Percentiles rank a stretch among this genome's conserved stretches.
Evolutionary conservation across 2,797 vertebrate species (phyloP).

Genomic region (Sebastes miniatus): DNA sequence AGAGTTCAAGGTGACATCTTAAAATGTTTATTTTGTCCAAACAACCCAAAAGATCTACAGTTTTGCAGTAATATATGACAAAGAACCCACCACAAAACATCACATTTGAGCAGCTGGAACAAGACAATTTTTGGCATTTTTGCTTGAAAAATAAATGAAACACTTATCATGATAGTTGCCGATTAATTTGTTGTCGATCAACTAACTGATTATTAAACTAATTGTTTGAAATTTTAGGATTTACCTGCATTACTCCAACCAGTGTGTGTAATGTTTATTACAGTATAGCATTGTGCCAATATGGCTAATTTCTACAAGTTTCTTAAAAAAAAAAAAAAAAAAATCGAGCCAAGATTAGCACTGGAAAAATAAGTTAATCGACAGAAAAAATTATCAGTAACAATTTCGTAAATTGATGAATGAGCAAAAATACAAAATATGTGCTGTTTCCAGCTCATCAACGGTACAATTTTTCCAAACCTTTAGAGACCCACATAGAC

Average conservation of each 20-base stretch:
- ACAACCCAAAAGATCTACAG: neutral
- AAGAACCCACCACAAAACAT: neutral
- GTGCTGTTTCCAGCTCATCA: neutral
- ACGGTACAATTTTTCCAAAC: neutral
- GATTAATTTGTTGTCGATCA: too few species aligned
- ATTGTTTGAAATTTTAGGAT: neutral
- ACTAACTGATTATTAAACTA: too few species aligned
- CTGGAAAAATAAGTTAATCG: neutral
- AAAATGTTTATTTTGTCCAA: neutral
- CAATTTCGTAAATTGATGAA: neutral
- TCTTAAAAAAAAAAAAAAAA: neutral
- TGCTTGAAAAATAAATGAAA: neutral
- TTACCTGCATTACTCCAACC: neutral
- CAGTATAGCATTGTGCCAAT: too few species aligned
- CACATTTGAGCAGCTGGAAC: neutral
- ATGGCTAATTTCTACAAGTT: neutral
- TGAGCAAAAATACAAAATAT: neutral
- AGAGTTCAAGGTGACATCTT: neutral
- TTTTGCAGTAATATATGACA: neutral
- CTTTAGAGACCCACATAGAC: too few species aligned
- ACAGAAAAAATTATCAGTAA: neutral
- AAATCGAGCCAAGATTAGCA: neutral
- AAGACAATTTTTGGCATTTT: neutral
- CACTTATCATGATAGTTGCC: neutral
- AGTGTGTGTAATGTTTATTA: too few species aligned